These are phyloP conservation scores for Fistularia commersonii DNA, from an alignment of 2,797 vertebrate genomes.

Conservation along the genomic window DNA sequence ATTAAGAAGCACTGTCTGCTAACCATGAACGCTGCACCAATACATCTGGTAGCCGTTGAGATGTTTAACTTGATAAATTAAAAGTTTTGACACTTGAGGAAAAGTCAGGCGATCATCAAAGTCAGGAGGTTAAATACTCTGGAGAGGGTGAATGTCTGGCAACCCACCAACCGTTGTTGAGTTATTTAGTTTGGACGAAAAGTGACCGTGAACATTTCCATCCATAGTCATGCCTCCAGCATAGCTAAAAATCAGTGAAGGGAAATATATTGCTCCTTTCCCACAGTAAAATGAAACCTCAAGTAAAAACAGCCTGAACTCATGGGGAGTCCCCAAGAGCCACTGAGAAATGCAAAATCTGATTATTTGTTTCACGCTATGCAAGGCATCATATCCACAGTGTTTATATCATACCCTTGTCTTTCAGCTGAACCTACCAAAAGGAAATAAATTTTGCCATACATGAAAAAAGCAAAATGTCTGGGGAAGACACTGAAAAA, in stretches of 20 bases:
- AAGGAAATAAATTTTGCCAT: constrained; percentile 37
- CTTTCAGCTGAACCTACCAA: constrained; percentile 29
- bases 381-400: constrained; percentile 20
- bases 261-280: constrained; percentile 10
- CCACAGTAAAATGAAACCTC: constrained; percentile 26
- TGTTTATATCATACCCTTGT: constrained; percentile 39
- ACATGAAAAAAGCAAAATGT: constrained; percentile 30
- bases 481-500: constrained; percentile 21
- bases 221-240: background rate
- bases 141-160: constrained; percentile 8
- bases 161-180: constrained; percentile 3
- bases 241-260: constrained; percentile 12
- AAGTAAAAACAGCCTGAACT: constrained; percentile 22
- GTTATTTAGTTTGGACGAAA: constrained; percentile 3
- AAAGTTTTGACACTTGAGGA: background rate
- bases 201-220: background rate
- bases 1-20: constrained; percentile 1
- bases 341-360: constrained; percentile 29
- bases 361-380: constrained; percentile 34
- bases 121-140: constrained; percentile 1
- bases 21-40: constrained; percentile 4
- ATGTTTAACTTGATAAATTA: too few relatives aligned
- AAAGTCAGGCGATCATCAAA: constrained; percentile 2
- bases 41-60: constrained; percentile 1
- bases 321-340: constrained; percentile 5